A percentile compares a stretch with the other conserved stretches of the same genome.
These are phyloP conservation scores for Polypterus bichir DNA, from an alignment of 2,113 vertebrate genomes.

Conservation along the genomic window DNA sequence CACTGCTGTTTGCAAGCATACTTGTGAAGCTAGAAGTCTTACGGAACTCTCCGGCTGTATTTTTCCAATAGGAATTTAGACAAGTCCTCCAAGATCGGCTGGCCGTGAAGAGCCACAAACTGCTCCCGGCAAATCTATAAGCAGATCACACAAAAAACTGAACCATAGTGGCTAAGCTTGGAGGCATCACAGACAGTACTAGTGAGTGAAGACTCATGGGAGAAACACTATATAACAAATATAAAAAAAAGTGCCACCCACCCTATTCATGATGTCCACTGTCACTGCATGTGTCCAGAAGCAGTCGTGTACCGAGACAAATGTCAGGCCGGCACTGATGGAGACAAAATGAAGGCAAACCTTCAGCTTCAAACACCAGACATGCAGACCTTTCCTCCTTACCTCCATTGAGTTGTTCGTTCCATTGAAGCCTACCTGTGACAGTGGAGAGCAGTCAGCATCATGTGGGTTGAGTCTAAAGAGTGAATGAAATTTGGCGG, in stretches of 20 bases:
- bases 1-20: background rate
- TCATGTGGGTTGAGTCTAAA: slow-evolving; percentile 94
- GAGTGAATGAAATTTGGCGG: slow-evolving; percentile 97
- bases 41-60: slow-evolving; percentile 50
- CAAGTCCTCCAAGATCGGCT: slow-evolving; percentile 78
- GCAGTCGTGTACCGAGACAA: slow-evolving; percentile 91
- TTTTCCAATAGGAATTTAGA: slow-evolving; percentile 68
- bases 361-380: background rate
- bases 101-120: slow-evolving; percentile 76
- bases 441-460: slow-evolving; percentile 86
- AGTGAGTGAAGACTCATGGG: no score
- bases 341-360: background rate
- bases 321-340: slow-evolving; percentile 71
- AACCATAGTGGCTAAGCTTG: no score
- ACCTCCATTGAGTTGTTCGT: background rate
- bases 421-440: slow-evolving; percentile 49
- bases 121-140: slow-evolving; percentile 82
- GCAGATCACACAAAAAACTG: no score
- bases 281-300: slow-evolving; percentile 88
- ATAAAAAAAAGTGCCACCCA: slow-evolving; percentile 24
- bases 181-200: no score
- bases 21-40: slow-evolving; percentile 23
- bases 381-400: background rate
- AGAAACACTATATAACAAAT: no score
- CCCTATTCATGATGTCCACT: slow-evolving; percentile 83